Conservation (phyloP, 2,113 vertebrate species). For the Mus pahari region DNA sequence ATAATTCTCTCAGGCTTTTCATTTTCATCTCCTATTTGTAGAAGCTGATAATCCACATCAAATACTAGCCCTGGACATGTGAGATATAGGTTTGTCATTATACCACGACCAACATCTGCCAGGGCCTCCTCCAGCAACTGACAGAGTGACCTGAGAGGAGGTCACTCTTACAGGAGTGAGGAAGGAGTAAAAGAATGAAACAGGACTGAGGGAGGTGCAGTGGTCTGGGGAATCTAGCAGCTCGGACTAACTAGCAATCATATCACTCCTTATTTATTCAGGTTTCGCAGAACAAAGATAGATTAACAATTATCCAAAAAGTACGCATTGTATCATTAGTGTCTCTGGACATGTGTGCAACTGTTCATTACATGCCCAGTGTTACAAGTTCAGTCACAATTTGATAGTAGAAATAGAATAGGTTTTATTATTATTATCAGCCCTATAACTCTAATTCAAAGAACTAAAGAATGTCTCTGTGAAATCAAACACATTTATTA, state of each 20-base stretch:
- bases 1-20: background rate
- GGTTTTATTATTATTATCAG: too few relatives aligned
- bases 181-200: background rate
- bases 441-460: too few relatives aligned
- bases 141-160: background rate
- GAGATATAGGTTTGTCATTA: background rate
- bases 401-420: background rate
- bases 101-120: background rate
- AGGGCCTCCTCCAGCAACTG: background rate
- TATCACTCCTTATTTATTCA: background rate
- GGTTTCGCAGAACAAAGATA: background rate
- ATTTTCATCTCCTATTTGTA: constrained; percentile 39
- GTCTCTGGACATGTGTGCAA: background rate
- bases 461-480: too few relatives aligned
- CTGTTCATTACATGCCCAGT: background rate
- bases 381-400: background rate
- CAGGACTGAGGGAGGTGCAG: background rate
- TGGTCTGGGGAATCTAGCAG: background rate
- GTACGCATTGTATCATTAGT: background rate
- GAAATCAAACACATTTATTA: too few relatives aligned
- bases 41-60: constrained; percentile 36
- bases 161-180: too few relatives aligned
- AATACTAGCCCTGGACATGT: constrained; percentile 1
- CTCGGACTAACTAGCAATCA: background rate
- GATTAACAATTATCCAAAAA: background rate